A percentile compares a stretch with the other conserved stretches of the same genome.
These are phyloP conservation scores for Leucoraja erinaceus DNA, from an alignment of 2,113 vertebrate genomes.

Conservation along the genomic window DNA sequence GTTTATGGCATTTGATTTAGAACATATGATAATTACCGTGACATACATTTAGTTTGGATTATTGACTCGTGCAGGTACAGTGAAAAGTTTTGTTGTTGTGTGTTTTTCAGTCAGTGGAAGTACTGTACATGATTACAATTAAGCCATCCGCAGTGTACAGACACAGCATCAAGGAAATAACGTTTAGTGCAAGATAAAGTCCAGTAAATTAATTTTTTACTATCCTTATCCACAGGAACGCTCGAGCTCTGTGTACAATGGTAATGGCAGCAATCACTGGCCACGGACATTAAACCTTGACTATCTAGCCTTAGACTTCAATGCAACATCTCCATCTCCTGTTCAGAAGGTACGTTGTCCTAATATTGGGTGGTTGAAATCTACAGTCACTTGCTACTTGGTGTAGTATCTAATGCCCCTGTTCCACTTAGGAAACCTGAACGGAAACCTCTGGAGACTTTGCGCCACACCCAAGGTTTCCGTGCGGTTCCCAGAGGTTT, in stretches of 20 bases:
- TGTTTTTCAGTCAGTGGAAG: too few species aligned
- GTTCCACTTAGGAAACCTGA: too few species aligned
- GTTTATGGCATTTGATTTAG: background rate
- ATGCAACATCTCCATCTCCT: conserved; percentile 80
- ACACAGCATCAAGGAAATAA: too few species aligned
- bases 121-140: too few species aligned
- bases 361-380: background rate
- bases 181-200: too few species aligned
- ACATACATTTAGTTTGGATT: conserved; percentile 8
- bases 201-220: conserved; percentile 45
- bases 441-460: too few species aligned
- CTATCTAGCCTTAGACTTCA: conserved; percentile 91
- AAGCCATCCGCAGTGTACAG: too few species aligned
- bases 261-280: conserved; percentile 56
- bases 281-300: conserved; percentile 76
- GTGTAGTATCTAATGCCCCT: too few species aligned
- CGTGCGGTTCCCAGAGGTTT: too few species aligned
- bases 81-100: too few species aligned
- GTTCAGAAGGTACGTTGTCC: conserved; percentile 72
- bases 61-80: too few species aligned
- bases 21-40: background rate
- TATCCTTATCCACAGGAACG: conserved; percentile 60
- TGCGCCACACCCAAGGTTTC: too few species aligned
- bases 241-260: conserved; percentile 53
- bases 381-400: background rate